Evolutionary conservation across 2,888 invertebrate species (phyloP).

Genomic region (Omphaloscelis lunosa): DNA sequence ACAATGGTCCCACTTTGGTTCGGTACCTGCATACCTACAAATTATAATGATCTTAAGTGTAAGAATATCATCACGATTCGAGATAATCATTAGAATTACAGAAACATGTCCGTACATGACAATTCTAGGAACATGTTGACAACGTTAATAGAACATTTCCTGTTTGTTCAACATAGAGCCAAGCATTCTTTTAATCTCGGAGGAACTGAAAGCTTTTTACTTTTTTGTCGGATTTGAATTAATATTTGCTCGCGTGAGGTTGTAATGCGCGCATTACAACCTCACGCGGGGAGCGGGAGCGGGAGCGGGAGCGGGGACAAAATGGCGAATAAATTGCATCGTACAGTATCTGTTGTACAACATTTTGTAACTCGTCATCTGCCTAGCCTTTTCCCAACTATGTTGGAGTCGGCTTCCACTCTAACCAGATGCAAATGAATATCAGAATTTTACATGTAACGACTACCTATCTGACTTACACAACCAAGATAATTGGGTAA

Average conservation of each 20-base stretch:
- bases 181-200: conserved; percentile 11
- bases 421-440: no score
- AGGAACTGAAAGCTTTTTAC: conserved; percentile 28
- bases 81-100: conserved; percentile 60
- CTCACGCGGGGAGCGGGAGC: no score
- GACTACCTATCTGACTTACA: no score
- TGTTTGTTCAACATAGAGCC: conserved; percentile 29
- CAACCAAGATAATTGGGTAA: no score
- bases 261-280: conserved; percentile 12
- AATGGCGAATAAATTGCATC: neutral
- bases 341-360: neutral
- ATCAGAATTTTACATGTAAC: no score
- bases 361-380: neutral
- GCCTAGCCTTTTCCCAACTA: no score
- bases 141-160: conserved; percentile 45
- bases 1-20: conserved; percentile 28
- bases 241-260: conserved; percentile 24
- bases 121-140: conserved; percentile 47
- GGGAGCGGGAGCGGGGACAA: neutral
- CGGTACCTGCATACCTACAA: conserved; percentile 1
- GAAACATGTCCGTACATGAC: conserved; percentile 29
- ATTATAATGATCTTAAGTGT: conserved; percentile 39
- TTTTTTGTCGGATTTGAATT: conserved; percentile 15
- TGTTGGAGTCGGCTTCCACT: no score
- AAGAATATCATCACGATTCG: conserved; percentile 47